Evolutionary conservation across 2,888 invertebrate genomes (phyloP), one percentile per base, ranked within the genome.

Genomic region (Eupithecia subfuscata): DNA sequence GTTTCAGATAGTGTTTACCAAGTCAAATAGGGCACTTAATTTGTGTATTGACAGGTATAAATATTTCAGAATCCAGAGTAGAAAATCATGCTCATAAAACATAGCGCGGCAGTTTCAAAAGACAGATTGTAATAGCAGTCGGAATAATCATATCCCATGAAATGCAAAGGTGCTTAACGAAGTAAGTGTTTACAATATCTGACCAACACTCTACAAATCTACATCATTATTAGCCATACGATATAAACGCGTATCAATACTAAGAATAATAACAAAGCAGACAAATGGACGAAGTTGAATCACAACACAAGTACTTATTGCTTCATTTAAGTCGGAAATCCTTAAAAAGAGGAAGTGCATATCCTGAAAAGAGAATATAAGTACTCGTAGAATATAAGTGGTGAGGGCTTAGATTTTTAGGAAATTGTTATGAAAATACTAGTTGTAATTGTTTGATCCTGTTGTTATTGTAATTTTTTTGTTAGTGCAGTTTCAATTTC

Each of bases 11-110:
- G 76, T 79, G 76, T 82, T 82, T 82, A 82, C 79, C 75, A 82
- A 82, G 82, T 82, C 80, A 79, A 80, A 82, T 80, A 69, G 75
- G 82, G 74, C 79, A 79, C 79, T 79, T 82, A 80, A 82, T 82
- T 80, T 82, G 75, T 78, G 77, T 71, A 80, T 64, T 79, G 82
- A 82, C 82, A 80, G 71, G 75, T 75, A 76, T 80, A 76, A 79
- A 80, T 82, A 76, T 78, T 75, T 78, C 77, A 77, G 77, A 43
- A 68, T 9, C 68, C 75, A 76, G 75, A 78, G 78, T 78, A 77
- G 77, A 77, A 77, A 80, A 80, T 74, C 75, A 75, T 77, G 70
- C 48, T 64, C 70, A 78, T 79, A 80, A 79, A 82, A 60, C 75
- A 75, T 73, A 77, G 74, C 67, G 71, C 76, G 72, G 73, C 73